These are phyloP conservation scores for Megalops atlanticus DNA, from an alignment of 2,113 vertebrate genomes.

Conservation along the genomic window DNA sequence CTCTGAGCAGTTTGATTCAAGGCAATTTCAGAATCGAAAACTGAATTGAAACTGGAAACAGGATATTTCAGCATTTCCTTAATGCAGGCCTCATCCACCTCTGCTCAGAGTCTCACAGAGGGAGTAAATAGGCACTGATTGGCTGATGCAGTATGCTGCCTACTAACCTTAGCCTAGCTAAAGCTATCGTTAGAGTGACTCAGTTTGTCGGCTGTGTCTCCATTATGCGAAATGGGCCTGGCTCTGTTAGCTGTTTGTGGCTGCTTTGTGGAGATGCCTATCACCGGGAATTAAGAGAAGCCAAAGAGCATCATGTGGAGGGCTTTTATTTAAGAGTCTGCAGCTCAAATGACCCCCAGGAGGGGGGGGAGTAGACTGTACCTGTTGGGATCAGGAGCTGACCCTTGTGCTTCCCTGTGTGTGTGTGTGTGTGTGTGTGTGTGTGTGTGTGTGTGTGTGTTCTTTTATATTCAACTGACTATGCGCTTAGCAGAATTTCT, in stretches of 20 bases:
- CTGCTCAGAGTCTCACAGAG: conserved; percentile 50
- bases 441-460: neutral
- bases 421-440: neutral
- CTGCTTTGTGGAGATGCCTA: conserved; percentile 76
- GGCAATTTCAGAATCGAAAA: conserved; percentile 21
- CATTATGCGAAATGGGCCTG: conserved; percentile 67
- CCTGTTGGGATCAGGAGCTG: neutral
- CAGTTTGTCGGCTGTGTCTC: conserved; percentile 64
- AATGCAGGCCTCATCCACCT: conserved; percentile 60
- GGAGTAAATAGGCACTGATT: conserved; percentile 76
- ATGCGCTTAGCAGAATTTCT: no score
- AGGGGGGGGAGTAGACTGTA: conserved; percentile 57
- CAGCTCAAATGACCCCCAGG: conserved; percentile 55
- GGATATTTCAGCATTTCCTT: conserved; percentile 37
- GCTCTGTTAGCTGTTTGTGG: conserved; percentile 60
- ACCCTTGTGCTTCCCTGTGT: neutral
- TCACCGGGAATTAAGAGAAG: conserved; percentile 76
- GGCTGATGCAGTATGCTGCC: conserved; percentile 61
- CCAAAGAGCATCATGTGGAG: conserved; percentile 57
- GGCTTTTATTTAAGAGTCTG: conserved; percentile 75
- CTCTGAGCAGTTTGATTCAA: neutral
- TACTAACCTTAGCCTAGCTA: conserved; percentile 62
- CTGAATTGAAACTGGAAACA: conserved; percentile 29
- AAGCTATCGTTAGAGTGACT: conserved; percentile 72
- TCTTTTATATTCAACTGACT: no score